Conservation (phyloP, 2,888 invertebrate species). For the Drosophila atripex region DNA sequence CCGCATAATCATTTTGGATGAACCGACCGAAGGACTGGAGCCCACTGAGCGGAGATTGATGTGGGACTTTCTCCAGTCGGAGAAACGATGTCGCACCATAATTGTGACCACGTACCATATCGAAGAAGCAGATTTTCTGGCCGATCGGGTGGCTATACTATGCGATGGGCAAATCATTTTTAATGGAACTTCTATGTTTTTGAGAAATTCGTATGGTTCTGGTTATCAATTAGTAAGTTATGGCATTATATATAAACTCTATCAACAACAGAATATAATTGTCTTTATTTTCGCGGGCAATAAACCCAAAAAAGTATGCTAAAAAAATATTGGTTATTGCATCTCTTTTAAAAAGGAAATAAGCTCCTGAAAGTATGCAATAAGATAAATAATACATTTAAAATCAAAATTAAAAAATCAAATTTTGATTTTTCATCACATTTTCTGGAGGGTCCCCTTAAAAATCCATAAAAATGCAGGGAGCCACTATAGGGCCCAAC, state of each 20-base stretch:
- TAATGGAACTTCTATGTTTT: slow-evolving; percentile 90
- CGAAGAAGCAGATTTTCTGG: slow-evolving; percentile 94
- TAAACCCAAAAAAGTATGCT: neutral
- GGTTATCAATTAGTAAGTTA: slow-evolving; percentile 89
- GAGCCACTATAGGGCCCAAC: no score
- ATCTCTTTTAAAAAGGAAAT: neutral
- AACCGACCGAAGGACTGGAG: slow-evolving; percentile 93
- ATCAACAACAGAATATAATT: no score
- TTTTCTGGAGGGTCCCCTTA: no score
- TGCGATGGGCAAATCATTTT: slow-evolving; percentile 91
- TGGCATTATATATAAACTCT: neutral
- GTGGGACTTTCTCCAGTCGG: slow-evolving; percentile 91
- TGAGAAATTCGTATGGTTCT: slow-evolving; percentile 92
- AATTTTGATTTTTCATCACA: no score
- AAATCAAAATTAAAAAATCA: no score
- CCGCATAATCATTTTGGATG: slow-evolving; percentile 88
- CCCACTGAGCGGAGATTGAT: slow-evolving; percentile 91
- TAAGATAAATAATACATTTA: neutral
- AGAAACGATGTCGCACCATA: slow-evolving; percentile 90
- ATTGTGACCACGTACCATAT: slow-evolving; percentile 93
- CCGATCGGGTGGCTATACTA: slow-evolving; percentile 94
- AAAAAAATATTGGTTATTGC: neutral
- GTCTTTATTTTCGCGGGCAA: no score
- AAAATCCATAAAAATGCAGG: no score
- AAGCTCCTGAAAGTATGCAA: neutral